Evolutionary conservation across 2,113 vertebrate genomes (phyloP).

Genomic region (Caloenas nicobarica): DNA sequence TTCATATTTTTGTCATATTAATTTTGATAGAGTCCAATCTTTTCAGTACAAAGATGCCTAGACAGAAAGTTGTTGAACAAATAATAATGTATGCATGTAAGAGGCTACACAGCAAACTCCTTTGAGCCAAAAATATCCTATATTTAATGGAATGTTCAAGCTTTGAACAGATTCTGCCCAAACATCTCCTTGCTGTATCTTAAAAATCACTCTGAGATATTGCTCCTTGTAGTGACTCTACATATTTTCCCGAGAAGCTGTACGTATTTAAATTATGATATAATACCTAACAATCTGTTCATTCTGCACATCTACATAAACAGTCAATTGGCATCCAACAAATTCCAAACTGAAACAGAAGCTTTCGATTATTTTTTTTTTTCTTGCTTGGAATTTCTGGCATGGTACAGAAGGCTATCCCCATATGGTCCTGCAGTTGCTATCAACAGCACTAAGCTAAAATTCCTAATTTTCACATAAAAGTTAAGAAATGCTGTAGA

Average conservation of each 20-base stretch:
- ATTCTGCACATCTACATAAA: background rate
- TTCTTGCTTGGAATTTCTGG: background rate
- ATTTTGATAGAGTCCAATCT: background rate
- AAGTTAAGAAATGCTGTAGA: background rate
- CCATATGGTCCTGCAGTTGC: background rate
- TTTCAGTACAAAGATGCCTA: background rate
- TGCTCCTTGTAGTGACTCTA: background rate
- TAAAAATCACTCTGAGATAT: background rate
- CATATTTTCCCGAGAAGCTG: background rate
- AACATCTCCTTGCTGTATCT: background rate
- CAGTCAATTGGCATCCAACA: background rate
- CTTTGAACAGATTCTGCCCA: background rate
- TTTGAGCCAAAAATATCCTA: background rate
- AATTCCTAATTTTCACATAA: background rate
- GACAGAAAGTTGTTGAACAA: background rate
- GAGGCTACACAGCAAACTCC: background rate
- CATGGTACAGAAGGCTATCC: background rate
- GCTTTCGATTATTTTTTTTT: background rate
- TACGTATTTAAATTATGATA: slow-evolving; percentile 1
- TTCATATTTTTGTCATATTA: background rate
- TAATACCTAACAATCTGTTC: background rate
- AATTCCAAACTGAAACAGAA: background rate
- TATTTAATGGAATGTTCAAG: background rate
- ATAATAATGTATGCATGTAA: background rate
- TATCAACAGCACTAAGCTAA: background rate